Base-by-base conservation (phyloP, 2,888 invertebrate genomes). In the Zootermopsis nevadensis region DNA sequence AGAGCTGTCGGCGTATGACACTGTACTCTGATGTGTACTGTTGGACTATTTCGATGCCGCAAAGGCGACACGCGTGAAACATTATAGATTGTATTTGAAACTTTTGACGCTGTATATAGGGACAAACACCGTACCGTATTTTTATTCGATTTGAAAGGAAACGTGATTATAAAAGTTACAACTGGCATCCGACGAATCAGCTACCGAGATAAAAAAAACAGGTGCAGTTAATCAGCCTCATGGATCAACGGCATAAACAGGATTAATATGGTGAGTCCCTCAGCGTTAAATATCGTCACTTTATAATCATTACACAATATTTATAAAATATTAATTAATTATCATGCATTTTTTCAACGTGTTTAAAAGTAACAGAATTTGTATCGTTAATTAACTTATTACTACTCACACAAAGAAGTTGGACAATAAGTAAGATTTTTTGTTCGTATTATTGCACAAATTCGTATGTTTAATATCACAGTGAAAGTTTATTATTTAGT, bases 51-150 rank as follows among this genome's bases (percentile, higher is more conserved):
- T 42, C 19, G 42, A 6, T 60, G 60, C n/a, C n/a, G 60, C 12
- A n/a, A 60, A 60, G 60, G 27, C n/a, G n/a, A n/a, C 60, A n/a
- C 60, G n/a, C 27, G 60, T 60, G 60, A 60, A 60, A 24, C 60
- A 19, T 15, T 48, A 15, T 48, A 19, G 19, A 48, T 15, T 15
- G 19, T 19, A 60, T 24, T 60, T 27, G 60, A 60, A 48, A 60
- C 1, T 27, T 60, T 12, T 60, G 27, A 60, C n/a, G n/a, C n/a
- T 60, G 0, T 60, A n/a, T 60, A 55, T 48, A 15, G 48, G 3
- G 60, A 60, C 4, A 60, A 12, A 4, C 60, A n/a, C 38, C 3
- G 19, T 60, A 15, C 60, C 24, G 60, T 60, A n/a, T 60, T n/a
- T n/a, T 48, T 27, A 27, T n/a, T 60, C 0, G 8, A 8, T 60